Evolutionary conservation across 2,797 vertebrate genomes (phyloP).

Genomic region (Carduelis carduelis): DNA sequence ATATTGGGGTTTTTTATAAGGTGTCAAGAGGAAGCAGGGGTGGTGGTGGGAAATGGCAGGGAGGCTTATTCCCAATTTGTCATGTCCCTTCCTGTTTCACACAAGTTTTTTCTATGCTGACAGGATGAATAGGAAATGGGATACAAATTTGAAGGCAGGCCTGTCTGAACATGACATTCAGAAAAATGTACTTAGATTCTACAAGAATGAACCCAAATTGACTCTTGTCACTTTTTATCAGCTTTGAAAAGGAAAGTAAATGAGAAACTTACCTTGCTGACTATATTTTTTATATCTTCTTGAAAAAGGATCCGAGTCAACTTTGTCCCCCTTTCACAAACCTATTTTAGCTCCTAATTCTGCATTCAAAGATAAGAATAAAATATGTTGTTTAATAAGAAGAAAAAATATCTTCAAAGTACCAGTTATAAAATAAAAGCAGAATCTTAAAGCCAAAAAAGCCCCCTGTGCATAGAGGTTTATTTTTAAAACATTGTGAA

Average conservation of each 20-base stretch:
- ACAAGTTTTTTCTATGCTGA: fast-evolving
- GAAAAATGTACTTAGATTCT: background rate
- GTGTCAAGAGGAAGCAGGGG: background rate
- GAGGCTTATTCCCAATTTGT: background rate
- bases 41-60: background rate
- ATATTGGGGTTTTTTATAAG: background rate
- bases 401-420: slow-evolving; percentile 18
- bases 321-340: background rate
- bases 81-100: background rate
- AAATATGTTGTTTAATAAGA: background rate
- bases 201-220: background rate
- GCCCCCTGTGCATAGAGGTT: background rate
- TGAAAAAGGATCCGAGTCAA: background rate
- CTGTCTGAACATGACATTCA: background rate
- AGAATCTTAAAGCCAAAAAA: background rate
- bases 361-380: background rate
- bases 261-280: background rate
- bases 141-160: background rate
- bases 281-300: background rate
- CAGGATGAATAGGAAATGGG: background rate
- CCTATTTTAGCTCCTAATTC: background rate
- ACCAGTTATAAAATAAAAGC: slow-evolving; percentile 20
- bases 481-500: slow-evolving; percentile 47
- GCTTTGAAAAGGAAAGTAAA: background rate
- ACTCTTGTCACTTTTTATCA: slow-evolving; percentile 10